Evolutionary conservation across 2,113 vertebrate species (phyloP), one percentile per base, ranked within the genome.

Genomic region (human (Homo sapiens)): DNA sequence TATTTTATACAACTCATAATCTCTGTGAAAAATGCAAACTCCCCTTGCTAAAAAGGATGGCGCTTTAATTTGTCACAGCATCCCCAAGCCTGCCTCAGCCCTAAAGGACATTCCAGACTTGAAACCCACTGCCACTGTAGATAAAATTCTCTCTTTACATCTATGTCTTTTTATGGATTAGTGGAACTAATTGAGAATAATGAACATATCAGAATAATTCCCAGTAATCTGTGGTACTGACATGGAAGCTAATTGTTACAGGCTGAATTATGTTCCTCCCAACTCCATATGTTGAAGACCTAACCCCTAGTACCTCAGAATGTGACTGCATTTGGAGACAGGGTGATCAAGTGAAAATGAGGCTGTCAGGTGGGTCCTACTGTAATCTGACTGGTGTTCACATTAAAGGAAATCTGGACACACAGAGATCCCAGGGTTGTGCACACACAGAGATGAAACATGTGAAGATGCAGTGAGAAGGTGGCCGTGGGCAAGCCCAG

Each of bases 391-490:
- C 72, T 32, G 6, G 4, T 66, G 23, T n/a, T 40, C 38, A 66
- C 52, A 1, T 48, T 32, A 25, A 2, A 48, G 27, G 16, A 82
- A 68, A 79, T 55, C 48, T 32, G 18, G 61, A 73, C 25, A 86
- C 5, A 93, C 40, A 90, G 66, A 66, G 70, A 79, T 13, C 25
- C 1, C 7, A 79, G 40, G 11, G n/a, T 66, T 61, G 50, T 8
- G 23, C 14, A 13, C 5, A 32, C 11, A 23, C 16, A 18, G 13
- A 79, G 32, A 55, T 12, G n/a, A 59, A 73, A 38, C 16, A 59
- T 0, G 8, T 32, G 25, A 73, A n/a, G 59, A 35, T 10, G 4
- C 6, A 22, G 25, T 0, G 4, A 75, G 27, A 17, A 30, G 40
- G 14, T 11, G 32, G 9, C 1, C 43, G 32, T 8, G 32, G 38